Evolutionary conservation across 2,888 invertebrate species (phyloP), one percentile per base, ranked within the genome.

Genomic region (Pseudococcus viburni): DNA sequence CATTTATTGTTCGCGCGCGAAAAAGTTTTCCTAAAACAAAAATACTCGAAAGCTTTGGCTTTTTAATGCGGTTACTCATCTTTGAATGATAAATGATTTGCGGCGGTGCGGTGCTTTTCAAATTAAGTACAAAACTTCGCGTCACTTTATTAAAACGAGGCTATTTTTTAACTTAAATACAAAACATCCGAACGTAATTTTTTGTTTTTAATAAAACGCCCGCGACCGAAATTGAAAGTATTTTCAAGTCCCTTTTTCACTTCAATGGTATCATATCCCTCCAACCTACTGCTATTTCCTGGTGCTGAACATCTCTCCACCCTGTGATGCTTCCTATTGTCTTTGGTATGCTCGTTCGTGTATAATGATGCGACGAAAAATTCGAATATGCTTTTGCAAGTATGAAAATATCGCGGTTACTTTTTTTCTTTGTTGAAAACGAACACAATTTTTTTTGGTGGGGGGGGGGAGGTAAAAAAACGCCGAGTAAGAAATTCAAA

Each of bases 21-120:
- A 46, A 80, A 83, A 83, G 80, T 83, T 83, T 46, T 39, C 9
- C 46, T 17, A 83, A 33, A 77, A 83, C 80, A 83, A 83, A 83
- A 83, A 46, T 83, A 77, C 42, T 83, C 46, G 46, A 83, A 46
- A 83, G 80, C 80, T 83, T 80, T 46, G 46, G 46, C 80, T 83
- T 83, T 83, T 83, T 46, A 46, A 46, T 46, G 46, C 17, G 46
- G 80, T 83, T 83, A 83, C 19, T 83, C 80, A 83, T 83, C 80
- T 46, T 83, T 46, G 80, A 83, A 46, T 46, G 42, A 83, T 83
- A 83, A 83, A 83, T 83, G 80, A 83, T 83, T 83, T 9, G 77
- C 19, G 15, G 80, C 17, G 80, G 19, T 83, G 77, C 19, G 15
- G 80, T 46, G 80, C 80, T 83, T 83, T 83, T 33, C 19, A 83